Percentiles rank a stretch among this genome's conserved stretches.
Conservation (phyloP, 1,140 invertebrate genomes). For the Polypedilum vanderplanki region DNA sequence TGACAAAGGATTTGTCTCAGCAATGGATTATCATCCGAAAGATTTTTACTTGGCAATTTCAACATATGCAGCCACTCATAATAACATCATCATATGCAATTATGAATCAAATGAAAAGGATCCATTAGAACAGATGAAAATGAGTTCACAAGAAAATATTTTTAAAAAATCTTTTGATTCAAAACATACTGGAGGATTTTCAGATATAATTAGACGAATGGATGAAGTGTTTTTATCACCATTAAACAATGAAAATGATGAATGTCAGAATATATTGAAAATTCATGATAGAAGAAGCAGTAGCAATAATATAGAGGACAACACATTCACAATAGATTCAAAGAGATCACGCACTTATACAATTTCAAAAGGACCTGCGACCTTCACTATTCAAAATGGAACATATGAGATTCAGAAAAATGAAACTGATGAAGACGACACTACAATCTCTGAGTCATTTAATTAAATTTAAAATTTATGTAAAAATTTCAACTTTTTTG, state of each 20-base stretch:
- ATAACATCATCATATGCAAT: not conserved
- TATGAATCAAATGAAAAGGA: not conserved
- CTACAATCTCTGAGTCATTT: not conserved
- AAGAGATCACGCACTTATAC: not conserved
- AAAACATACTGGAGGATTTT: not conserved
- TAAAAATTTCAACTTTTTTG: too few relatives aligned
- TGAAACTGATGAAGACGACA: not conserved
- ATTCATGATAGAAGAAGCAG: not conserved
- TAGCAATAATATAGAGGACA: not conserved
- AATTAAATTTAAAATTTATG: not conserved
- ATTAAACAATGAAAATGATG: not conserved
- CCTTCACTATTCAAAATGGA: not conserved
- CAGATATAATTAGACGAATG: not conserved
- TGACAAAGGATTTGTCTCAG: not conserved
- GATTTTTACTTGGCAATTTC: not conserved
- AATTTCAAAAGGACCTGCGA: not conserved
- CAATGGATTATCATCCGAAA: constrained; percentile 23
- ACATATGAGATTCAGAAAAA: constrained; percentile 3
- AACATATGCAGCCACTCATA: not conserved
- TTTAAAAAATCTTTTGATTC: not conserved
- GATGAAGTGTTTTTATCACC: not conserved
- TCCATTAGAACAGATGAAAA: not conserved
- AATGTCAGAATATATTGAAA: not conserved
- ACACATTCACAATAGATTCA: not conserved
- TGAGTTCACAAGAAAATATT: not conserved